Evolutionary conservation across 2,888 invertebrate species (phyloP).

Genomic region (Apantesis nais): DNA sequence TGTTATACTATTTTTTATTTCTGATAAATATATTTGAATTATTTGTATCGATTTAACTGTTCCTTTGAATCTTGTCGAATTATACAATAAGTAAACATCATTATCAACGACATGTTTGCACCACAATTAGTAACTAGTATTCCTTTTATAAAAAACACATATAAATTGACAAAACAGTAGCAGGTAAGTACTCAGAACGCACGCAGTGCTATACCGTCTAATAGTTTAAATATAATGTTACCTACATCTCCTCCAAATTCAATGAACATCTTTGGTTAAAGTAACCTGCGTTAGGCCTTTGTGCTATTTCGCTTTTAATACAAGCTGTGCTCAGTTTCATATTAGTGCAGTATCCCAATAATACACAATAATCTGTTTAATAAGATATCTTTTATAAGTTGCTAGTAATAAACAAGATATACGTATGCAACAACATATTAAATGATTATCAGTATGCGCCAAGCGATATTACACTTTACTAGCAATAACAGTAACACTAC

Average conservation of each 20-base stretch:
- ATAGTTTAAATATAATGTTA: neutral
- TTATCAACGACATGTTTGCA: too few relatives aligned
- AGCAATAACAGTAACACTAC: conserved; percentile 63
- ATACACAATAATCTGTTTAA: conserved; percentile 3
- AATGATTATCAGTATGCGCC: conserved; percentile 33
- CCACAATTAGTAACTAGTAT: too few relatives aligned
- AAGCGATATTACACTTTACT: conserved; percentile 54
- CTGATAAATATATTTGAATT: neutral
- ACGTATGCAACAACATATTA: conserved; percentile 13
- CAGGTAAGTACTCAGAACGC: neutral
- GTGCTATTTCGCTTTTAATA: conserved; percentile 42
- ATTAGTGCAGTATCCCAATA: conserved; percentile 47
- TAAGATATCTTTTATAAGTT: conserved; percentile 4
- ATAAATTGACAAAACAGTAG: neutral
- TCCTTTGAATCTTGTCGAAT: too few relatives aligned
- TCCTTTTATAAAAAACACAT: too few relatives aligned
- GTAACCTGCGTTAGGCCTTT: conserved; percentile 3
- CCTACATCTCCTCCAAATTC: neutral
- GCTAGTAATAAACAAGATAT: neutral
- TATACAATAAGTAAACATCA: too few relatives aligned
- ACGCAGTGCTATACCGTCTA: too few relatives aligned
- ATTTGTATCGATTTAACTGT: too few relatives aligned
- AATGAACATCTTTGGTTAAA: neutral
- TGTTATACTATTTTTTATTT: neutral
- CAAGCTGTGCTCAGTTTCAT: conserved; percentile 62